phyloP scores from a whole-genome alignment of 2,888 invertebrate species.

The Rhaphigaster nebulosa region DNA sequence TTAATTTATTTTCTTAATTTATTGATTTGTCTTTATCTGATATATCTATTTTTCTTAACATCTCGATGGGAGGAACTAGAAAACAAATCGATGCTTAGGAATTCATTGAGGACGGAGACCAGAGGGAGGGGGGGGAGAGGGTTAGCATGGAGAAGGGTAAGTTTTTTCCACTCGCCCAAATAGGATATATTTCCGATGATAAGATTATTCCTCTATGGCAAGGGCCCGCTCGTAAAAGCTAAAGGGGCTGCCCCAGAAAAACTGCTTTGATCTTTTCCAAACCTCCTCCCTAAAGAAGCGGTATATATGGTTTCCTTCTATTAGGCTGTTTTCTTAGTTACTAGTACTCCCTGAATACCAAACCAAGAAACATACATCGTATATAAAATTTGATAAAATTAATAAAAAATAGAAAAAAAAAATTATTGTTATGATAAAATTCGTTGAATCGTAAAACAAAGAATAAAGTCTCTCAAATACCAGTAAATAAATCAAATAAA shows the following conservation, averaged over 20 bases:
- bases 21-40: too few relatives aligned
- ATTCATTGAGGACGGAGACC: neutral
- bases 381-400: neutral
- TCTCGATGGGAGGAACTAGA: neutral
- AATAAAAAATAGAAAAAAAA: neutral
- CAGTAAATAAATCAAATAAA: too few relatives aligned
- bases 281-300: slow-evolving; percentile 8
- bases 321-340: slow-evolving; percentile 26
- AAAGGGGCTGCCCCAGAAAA: slow-evolving; percentile 37
- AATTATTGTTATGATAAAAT: too few relatives aligned
- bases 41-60: too few relatives aligned
- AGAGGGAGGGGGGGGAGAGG: neutral
- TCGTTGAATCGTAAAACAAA: too few relatives aligned
- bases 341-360: neutral
- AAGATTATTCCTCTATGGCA: slow-evolving; percentile 46
- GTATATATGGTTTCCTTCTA: slow-evolving; percentile 31
- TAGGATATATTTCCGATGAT: slow-evolving; percentile 49
- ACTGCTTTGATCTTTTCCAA: slow-evolving; percentile 39
- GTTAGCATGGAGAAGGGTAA: neutral
- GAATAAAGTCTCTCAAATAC: too few relatives aligned
- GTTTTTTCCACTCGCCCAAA: slow-evolving; percentile 46
- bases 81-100: neutral
- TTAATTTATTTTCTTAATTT: too few relatives aligned
- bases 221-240: slow-evolving; percentile 12
- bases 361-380: neutral